Conservation (phyloP, 30 jellyfish, hydroid and myxozoan species). For the Hydractinia symbiolongicarpus region DNA sequence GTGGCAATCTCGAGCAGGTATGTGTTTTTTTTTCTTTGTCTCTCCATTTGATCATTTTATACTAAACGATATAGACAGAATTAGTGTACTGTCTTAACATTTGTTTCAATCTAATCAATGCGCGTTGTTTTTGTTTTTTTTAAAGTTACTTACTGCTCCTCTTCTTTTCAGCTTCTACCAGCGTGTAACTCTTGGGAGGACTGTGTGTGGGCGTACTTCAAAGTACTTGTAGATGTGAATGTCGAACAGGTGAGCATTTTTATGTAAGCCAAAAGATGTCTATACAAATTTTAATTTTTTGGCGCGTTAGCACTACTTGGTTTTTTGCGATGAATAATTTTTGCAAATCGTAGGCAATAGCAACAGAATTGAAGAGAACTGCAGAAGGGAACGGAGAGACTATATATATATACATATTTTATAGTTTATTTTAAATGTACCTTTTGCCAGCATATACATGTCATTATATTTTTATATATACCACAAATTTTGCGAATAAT, state of each 20-base stretch:
- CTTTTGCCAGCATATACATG: too few species aligned
- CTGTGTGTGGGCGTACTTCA: conserved; percentile 81
- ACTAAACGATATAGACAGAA: background rate
- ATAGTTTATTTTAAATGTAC: too few species aligned
- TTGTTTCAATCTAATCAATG: background rate
- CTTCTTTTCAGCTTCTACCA: conserved; percentile 31
- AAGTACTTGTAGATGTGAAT: conserved; percentile 63
- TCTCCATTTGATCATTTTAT: background rate
- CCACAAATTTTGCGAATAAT: background rate
- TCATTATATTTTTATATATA: background rate
- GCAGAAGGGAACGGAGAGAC: too few species aligned
- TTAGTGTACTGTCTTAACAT: too few species aligned
- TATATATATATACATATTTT: too few species aligned
- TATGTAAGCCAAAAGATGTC: too few species aligned
- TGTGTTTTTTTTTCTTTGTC: background rate
- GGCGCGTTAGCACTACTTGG: too few species aligned
- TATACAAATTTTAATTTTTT: background rate
- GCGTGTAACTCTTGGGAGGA: conserved; percentile 84
- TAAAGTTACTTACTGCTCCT: background rate
- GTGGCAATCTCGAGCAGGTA: conserved; percentile 77
- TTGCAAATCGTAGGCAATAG: background rate
- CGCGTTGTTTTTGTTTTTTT: background rate
- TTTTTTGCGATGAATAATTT: background rate
- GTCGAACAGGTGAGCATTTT: conserved; percentile 60
- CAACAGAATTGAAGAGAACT: too few species aligned